Base-by-base conservation (phyloP, 1,140 invertebrate genomes). In the Diachasmimorpha longicaudata region DNA sequence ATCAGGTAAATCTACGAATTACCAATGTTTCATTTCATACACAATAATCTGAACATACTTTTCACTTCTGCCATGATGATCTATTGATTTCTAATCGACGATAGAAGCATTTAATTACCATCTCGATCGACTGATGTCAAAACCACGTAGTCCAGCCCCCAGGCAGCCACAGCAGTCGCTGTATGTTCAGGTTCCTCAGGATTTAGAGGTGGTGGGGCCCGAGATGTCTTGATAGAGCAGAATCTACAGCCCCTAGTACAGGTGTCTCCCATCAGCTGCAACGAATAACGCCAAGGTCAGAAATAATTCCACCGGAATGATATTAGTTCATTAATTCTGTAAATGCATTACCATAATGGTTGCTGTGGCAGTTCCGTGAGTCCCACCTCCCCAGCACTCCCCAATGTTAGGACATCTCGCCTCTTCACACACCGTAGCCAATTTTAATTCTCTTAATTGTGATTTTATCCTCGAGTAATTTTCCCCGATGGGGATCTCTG, bases 361-460 rank as follows among this genome's bases (percentile, higher is more conserved):
- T 66, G 96, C 95, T 73, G 96, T 97, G 37, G 96, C 94, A 13
- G 94, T 96, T 31, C 94, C 94, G 89, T 96, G 92, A 81, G 93
- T 92, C 70, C 95, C 95, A n/a, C 95, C 98, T 78, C 97, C 98
- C 99, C 99, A 99, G 89, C 98, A 99, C 90, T 99, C 98, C 21
- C 98, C 97, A 81, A 99, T 99, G 89, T 99, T 99, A 0, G 99
- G 99, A 91, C 99, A 99, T 78, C 96, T 91, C 0, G 99, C 99
- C 90, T 99, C 99, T 87, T 99, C 97, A 88, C 99, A 99, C 0
- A 99, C 98, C 2, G 99, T 99, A 81, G 97, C 95, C 10, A 99
- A 90, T 81, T 98, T 99, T 13, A 99, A 90, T 14, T 94, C 92
- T 72, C 96, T 89, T 11, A 99, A 88, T 83, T 97, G 95, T 68